Evolutionary conservation across 2,888 invertebrate species (phyloP), one percentile per base, ranked within the genome.

Genomic region (Acleris emargana): DNA sequence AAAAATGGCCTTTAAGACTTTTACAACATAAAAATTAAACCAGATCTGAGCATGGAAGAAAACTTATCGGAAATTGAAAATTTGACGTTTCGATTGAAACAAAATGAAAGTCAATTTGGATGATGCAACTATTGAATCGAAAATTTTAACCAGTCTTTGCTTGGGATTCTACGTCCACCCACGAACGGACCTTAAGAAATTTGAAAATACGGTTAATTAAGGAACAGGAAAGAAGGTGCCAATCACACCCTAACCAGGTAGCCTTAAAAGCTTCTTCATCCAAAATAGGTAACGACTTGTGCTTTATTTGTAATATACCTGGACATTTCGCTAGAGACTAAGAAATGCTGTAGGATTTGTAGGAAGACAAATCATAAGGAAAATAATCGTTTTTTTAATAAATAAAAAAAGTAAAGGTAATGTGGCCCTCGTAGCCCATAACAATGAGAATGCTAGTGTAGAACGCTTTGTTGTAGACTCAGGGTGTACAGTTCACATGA

Each of bases 261-360:
- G n/a, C n/a, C n/a, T n/a, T n/a, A n/a, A n/a, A n/a, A n/a, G n/a
- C n/a, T n/a, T n/a, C n/a, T n/a, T n/a, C n/a, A n/a, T n/a, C n/a
- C n/a, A n/a, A n/a, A n/a, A n/a, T n/a, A n/a, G n/a, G n/a, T n/a
- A n/a, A n/a, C n/a, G n/a, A n/a, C n/a, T 28, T 28, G 25, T 28
- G 25, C 25, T 28, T 28, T 28, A 28, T 28, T 25, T 25, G 25
- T 25, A 25, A 25, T 25, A 25, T 0, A 25, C 25, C 25, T 4
- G 25, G 2, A 25, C 25, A 25, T 25, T 25, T 25, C 5, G 25
- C 25, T 25, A 25, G 25, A 25, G 4, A 25, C n/a, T n/a, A n/a
- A n/a, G n/a, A n/a, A n/a, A n/a, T n/a, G n/a, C n/a, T 49, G 49
- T 6, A 49, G 49, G 16, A 18, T 49, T n/a, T 49, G 49, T n/a